Evolutionary conservation across 2,113 vertebrate species (phyloP).

Genomic region (Rana temporaria): DNA sequence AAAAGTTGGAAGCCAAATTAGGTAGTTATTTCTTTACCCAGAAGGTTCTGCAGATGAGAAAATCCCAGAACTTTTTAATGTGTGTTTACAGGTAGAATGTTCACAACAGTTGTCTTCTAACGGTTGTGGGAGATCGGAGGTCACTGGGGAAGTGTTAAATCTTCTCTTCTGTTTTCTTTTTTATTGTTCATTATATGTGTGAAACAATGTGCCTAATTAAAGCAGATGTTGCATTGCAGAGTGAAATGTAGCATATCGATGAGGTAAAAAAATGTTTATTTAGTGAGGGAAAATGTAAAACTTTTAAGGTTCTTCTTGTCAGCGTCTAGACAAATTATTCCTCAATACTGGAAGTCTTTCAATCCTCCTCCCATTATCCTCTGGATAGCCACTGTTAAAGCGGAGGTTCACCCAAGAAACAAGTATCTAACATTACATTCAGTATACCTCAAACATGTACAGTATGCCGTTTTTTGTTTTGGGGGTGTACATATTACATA

Average conservation of each 20-base stretch:
- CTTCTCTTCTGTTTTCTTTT: constrained; percentile 10
- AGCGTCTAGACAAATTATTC: too few relatives aligned
- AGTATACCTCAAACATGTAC: too few relatives aligned
- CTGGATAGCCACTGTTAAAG: too few relatives aligned
- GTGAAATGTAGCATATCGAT: neutral
- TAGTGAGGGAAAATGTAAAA: too few relatives aligned
- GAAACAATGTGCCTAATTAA: neutral
- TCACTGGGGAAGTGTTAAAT: constrained; percentile 2
- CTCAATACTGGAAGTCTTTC: too few relatives aligned
- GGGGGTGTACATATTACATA: too few relatives aligned
- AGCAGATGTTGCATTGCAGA: constrained; percentile 34
- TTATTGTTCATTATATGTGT: constrained; percentile 7
- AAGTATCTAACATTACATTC: too few relatives aligned
- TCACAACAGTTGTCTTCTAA: constrained; percentile 20
- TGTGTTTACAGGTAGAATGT: neutral
- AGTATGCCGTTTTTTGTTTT: too few relatives aligned
- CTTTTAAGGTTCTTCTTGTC: too few relatives aligned
- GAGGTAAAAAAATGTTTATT: too few relatives aligned
- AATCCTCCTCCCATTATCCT: too few relatives aligned
- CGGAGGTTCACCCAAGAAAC: too few relatives aligned
- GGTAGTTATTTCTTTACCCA: constrained; percentile 11
- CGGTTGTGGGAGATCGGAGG: neutral
- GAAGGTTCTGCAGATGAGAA: neutral
- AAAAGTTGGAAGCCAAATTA: neutral
- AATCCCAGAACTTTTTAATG: constrained; percentile 23